phyloP scores from a whole-genome alignment of 1,140 invertebrate species.

The Saccostrea echinata region DNA sequence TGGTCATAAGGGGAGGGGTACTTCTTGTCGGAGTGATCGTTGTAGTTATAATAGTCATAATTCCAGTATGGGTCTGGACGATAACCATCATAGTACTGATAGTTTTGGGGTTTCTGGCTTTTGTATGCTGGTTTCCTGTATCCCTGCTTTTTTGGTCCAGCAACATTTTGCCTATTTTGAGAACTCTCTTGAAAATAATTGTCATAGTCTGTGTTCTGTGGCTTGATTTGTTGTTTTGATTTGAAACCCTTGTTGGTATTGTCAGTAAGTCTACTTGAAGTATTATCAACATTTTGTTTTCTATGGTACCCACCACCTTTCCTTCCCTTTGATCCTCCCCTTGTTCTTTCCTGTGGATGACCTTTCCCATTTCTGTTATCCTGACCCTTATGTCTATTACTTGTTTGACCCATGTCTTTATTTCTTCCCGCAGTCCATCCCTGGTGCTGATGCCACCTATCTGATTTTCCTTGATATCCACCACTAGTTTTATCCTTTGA shows the following conservation, averaged over 20 bases:
- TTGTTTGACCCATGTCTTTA: not conserved
- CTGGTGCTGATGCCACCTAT: not conserved
- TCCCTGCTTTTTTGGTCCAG: not conserved
- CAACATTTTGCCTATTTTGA: not conserved
- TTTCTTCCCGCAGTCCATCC: not conserved
- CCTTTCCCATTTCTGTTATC: not conserved
- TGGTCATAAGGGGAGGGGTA: not conserved
- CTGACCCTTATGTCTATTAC: not conserved
- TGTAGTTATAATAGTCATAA: slow-evolving; percentile 14
- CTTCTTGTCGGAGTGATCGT: slow-evolving; percentile 7
- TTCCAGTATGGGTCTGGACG: not conserved
- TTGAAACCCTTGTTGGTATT: not conserved
- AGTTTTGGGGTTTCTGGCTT: not conserved
- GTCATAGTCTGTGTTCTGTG: slow-evolving; percentile 1
- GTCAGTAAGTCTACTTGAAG: not conserved
- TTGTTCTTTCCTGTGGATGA: not conserved
- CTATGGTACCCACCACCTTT: not conserved
- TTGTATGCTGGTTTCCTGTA: not conserved
- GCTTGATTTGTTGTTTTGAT: not conserved
- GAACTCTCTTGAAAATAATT: not conserved
- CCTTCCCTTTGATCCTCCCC: not conserved
- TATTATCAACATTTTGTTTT: not conserved
- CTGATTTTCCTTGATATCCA: not conserved
- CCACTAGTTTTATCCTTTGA: not conserved
- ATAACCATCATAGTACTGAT: slow-evolving; percentile 17